phyloP scores from a whole-genome alignment of 2,797 vertebrate species.

The Onychomys arenicola region DNA sequence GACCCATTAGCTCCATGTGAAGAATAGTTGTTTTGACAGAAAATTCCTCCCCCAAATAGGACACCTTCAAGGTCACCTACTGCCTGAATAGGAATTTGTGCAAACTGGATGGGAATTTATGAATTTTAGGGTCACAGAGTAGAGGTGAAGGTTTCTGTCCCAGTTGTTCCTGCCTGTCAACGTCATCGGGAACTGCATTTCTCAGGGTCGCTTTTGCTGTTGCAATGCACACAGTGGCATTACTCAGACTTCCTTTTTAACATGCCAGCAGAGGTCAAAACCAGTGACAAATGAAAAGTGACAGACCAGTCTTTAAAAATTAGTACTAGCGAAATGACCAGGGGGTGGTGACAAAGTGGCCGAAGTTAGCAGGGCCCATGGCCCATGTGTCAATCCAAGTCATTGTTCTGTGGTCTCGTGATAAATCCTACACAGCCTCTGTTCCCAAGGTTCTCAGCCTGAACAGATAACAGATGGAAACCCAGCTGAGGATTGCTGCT shows the following conservation, averaged over 20 bases:
- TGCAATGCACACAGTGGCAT: neutral
- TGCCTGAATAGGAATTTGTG: neutral
- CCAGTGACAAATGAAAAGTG: neutral
- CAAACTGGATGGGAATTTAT: neutral
- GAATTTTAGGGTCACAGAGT: conserved; percentile 37
- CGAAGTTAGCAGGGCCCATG: neutral
- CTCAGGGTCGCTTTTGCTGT: conserved; percentile 31
- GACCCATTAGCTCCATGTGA: neutral
- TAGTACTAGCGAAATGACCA: conserved; percentile 34
- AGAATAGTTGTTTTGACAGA: conserved; percentile 44
- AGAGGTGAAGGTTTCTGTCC: neutral
- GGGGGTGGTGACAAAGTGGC: neutral
- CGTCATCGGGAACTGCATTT: neutral
- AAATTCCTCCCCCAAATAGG: conserved; percentile 34
- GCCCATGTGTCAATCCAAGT: neutral
- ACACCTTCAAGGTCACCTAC: neutral
- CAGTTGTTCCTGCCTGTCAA: neutral
- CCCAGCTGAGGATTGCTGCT: neutral
- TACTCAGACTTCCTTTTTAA: conserved; percentile 26
- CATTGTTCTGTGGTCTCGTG: neutral
- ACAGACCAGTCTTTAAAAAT: conserved; percentile 48
- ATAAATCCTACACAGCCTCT: neutral
- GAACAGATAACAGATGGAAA: neutral
- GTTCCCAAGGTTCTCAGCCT: neutral
- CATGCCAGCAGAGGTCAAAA: conserved; percentile 9